Percentiles rank a stretch among this genome's conserved stretches.
These are phyloP conservation scores for Eubasilissa regina DNA, from an alignment of 1,140 invertebrate species.

Conservation along the genomic window DNA sequence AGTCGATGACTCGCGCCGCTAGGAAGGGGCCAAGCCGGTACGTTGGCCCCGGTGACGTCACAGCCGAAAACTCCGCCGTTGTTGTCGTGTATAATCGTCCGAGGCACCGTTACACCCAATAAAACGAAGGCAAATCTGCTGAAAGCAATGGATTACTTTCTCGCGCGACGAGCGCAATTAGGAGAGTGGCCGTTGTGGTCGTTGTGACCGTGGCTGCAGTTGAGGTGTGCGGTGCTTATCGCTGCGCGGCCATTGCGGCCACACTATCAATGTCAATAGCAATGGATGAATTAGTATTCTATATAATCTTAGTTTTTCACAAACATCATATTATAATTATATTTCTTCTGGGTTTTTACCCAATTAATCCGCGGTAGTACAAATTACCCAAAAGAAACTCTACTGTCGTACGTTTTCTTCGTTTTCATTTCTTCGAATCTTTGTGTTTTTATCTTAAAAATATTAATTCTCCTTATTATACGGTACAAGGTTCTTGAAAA, in stretches of 20 bases:
- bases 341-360: too few species aligned
- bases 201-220: background rate
- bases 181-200: background rate
- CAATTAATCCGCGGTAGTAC: too few species aligned
- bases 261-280: too few species aligned
- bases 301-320: too few species aligned
- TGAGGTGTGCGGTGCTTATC: background rate
- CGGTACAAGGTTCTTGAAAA: too few species aligned
- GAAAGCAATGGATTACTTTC: slow-evolving; percentile 59
- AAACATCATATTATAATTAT: too few species aligned
- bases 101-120: slow-evolving; percentile 50
- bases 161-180: slow-evolving; percentile 41
- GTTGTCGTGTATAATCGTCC: slow-evolving; percentile 54
- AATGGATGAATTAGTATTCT: too few species aligned
- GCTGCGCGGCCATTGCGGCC: background rate
- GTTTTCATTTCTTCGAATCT: too few species aligned
- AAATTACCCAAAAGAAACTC: too few species aligned
- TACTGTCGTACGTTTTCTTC: too few species aligned
- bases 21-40: slow-evolving; percentile 54
- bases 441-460: too few species aligned
- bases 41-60: slow-evolving; percentile 58
- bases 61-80: slow-evolving; percentile 55
- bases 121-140: slow-evolving; percentile 51
- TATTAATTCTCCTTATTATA: too few species aligned
- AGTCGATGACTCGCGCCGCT: slow-evolving; percentile 24